These are phyloP conservation scores for Clistopyga incitator DNA, from an alignment of 2,888 invertebrate genomes.

Conservation along the genomic window DNA sequence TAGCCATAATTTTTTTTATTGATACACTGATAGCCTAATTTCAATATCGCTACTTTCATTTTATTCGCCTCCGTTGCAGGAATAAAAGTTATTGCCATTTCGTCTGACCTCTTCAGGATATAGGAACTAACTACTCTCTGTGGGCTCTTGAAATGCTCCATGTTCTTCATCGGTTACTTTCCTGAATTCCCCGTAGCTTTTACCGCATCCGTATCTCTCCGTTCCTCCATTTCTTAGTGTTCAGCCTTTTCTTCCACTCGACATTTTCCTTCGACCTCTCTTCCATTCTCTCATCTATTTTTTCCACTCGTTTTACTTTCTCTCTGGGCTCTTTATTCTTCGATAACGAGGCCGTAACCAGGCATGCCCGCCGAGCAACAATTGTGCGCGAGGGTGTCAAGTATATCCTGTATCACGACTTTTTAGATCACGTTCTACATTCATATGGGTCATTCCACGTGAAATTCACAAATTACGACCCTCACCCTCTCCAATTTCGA, in stretches of 20 bases:
- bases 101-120: slow-evolving; percentile 13
- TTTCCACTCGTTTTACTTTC: neutral
- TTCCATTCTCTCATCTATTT: slow-evolving; percentile 20
- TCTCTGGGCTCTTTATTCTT: slow-evolving; percentile 11
- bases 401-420: slow-evolving; percentile 20
- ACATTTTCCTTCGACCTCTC: slow-evolving; percentile 20
- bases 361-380: slow-evolving; percentile 27
- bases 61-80: slow-evolving; percentile 45
- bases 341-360: slow-evolving; percentile 25
- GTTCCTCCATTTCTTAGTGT: slow-evolving; percentile 8
- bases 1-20: no score
- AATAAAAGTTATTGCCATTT: slow-evolving; percentile 33
- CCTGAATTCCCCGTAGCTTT: slow-evolving; percentile 22
- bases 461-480: no score
- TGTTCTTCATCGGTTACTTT: slow-evolving; percentile 38
- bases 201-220: slow-evolving; percentile 28
- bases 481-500: no score
- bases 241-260: slow-evolving; percentile 17
- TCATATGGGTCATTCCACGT: neutral
- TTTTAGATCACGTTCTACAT: slow-evolving; percentile 4
- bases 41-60: slow-evolving; percentile 39
- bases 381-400: slow-evolving; percentile 1
- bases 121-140: slow-evolving; percentile 56
- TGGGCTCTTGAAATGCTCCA: slow-evolving; percentile 41
- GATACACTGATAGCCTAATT: neutral